Evolutionary conservation across 2,797 vertebrate genomes (phyloP).

Genomic region (Cirrhinus mrigala): DNA sequence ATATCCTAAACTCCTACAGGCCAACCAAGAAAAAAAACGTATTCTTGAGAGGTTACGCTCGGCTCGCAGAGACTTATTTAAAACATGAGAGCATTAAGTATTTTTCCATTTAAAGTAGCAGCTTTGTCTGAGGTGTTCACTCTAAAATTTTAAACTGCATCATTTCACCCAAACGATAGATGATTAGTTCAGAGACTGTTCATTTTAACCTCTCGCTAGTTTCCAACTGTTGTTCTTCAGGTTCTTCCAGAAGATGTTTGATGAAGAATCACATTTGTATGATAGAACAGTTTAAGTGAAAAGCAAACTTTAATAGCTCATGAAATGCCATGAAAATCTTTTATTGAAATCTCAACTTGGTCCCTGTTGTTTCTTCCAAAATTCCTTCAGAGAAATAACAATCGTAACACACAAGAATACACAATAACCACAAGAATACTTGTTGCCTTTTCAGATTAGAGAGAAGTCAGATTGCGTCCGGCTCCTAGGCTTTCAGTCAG

Average conservation of each 20-base stretch:
- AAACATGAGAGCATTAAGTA: neutral
- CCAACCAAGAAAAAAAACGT: neutral
- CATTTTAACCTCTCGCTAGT: neutral
- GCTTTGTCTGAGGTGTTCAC: neutral
- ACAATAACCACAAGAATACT: neutral
- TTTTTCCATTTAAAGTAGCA: neutral
- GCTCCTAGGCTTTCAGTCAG: neutral
- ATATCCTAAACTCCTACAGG: neutral
- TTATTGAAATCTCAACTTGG: neutral
- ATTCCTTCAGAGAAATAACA: neutral
- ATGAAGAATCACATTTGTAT: neutral
- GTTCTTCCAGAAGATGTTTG: neutral
- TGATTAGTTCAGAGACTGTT: neutral
- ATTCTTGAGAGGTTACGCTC: neutral
- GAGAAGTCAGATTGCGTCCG: neutral
- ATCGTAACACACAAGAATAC: neutral
- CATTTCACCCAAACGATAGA: too few species aligned
- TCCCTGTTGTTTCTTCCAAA: neutral
- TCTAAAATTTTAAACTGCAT: neutral
- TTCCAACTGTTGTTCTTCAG: neutral
- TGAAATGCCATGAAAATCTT: neutral
- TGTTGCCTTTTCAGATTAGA: neutral
- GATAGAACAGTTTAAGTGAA: neutral
- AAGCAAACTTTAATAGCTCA: neutral
- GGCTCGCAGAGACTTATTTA: neutral